Percentiles rank a stretch among this genome's conserved stretches.
phyloP scores from a whole-genome alignment of 2,888 invertebrate genomes.

The Phalera bucephala region DNA sequence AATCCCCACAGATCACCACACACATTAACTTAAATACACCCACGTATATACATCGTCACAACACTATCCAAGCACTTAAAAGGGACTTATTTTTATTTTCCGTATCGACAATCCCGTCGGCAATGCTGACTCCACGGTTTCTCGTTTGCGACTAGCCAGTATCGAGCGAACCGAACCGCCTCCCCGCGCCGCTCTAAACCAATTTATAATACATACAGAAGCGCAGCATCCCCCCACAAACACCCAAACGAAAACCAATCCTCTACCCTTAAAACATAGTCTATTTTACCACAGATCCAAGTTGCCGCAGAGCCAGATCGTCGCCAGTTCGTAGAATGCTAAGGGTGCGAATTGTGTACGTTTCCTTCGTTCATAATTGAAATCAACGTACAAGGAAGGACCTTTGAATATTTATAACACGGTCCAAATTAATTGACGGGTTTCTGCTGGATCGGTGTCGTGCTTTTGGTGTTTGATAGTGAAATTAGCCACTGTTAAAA shows the following conservation, averaged over 20 bases:
- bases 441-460: too few relatives aligned
- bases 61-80: slow-evolving; percentile 22
- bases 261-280: slow-evolving; percentile 25
- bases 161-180: slow-evolving; percentile 70
- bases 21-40: slow-evolving; percentile 14
- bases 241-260: slow-evolving; percentile 40
- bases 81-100: slow-evolving; percentile 46
- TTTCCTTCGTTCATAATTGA: slow-evolving; percentile 70
- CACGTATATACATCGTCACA: slow-evolving; percentile 27
- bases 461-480: too few relatives aligned
- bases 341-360: slow-evolving; percentile 77
- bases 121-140: slow-evolving; percentile 47
- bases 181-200: slow-evolving; percentile 79
- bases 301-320: slow-evolving; percentile 79
- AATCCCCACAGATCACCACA: slow-evolving; percentile 19
- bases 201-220: slow-evolving; percentile 83
- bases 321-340: slow-evolving; percentile 68
- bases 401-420: slow-evolving; percentile 33
- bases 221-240: slow-evolving; percentile 74
- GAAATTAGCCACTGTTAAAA: too few relatives aligned
- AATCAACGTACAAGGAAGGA: slow-evolving; percentile 47
- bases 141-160: slow-evolving; percentile 69
- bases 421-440: slow-evolving; percentile 17
- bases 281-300: slow-evolving; percentile 26
- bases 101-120: slow-evolving; percentile 28